phyloP scores from a whole-genome alignment of 2,888 invertebrate genomes.

The Sympetrum striolatum region DNA sequence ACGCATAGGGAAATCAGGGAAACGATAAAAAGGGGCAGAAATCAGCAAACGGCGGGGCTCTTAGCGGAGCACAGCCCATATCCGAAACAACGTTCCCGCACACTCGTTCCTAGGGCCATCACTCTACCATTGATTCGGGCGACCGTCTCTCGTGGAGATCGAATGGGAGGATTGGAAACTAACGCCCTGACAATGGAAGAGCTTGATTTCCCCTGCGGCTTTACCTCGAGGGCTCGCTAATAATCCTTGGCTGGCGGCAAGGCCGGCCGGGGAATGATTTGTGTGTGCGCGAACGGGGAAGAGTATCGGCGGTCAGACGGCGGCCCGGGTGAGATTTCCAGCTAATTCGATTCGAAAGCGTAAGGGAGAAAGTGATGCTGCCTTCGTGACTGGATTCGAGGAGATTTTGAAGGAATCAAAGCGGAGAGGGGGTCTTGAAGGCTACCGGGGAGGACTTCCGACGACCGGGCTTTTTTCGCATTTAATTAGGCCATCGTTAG shows the following conservation, averaged over 20 bases:
- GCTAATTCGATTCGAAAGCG: slow-evolving; percentile 14
- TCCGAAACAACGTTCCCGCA: background rate
- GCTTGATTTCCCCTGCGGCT: slow-evolving; percentile 31
- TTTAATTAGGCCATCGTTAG: slow-evolving; percentile 5
- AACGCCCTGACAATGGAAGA: slow-evolving; percentile 22
- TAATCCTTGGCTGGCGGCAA: slow-evolving; percentile 26
- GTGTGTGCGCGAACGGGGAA: background rate
- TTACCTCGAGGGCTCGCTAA: slow-evolving; percentile 26
- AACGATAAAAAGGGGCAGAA: too few species aligned
- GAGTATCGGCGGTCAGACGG: background rate
- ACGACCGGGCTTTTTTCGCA: background rate
- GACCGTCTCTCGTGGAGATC: background rate
- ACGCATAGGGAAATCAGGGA: background rate
- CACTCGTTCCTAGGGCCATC: background rate
- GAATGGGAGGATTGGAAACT: background rate
- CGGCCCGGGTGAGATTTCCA: slow-evolving; percentile 7
- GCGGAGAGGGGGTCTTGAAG: background rate
- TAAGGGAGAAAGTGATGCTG: slow-evolving; percentile 32
- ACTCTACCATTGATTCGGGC: background rate
- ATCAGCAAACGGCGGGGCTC: too few species aligned
- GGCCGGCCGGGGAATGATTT: slow-evolving; percentile 22
- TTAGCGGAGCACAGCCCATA: background rate
- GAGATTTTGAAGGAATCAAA: background rate
- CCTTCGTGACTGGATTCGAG: background rate
- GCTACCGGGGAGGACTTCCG: background rate